Evolutionary conservation across 2,113 vertebrate species (phyloP), one percentile per base, ranked within the genome.

Genomic region (Mesocricetus auratus): DNA sequence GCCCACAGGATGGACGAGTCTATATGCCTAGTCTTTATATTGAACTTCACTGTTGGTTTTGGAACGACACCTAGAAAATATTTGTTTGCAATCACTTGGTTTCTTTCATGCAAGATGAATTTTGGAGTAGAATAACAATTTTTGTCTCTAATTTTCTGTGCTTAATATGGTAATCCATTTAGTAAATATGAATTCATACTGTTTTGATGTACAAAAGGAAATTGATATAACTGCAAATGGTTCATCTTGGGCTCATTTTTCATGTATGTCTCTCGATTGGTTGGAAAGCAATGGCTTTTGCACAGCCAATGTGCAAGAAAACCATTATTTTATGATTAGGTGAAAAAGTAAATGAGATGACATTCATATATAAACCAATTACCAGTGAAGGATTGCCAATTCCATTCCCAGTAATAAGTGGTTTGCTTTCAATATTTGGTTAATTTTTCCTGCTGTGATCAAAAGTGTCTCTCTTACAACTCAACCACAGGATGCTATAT

Each of bases 401-500:
- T 42, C 73, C 90, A 17, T 81, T 64, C 74, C 56, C 86, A 45
- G 58, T 86, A 91, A 77, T 47, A 62, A 89, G 64, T 56, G 66
- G 24, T 66, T 79, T 90, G 17, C 36, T 95, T 79, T 79, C 26
- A 68, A 68, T 42, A 33, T 79, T 81, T 73, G 60, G 10, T 74
- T 96, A 88, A 58, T 83, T 95, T 93, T 91, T 93, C 60, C 93
- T 73, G 5, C 26, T 74, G 29, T 68, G 64, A 88, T 90, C 33
- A 79, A 77, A 77, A 91, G 42, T 12, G 1, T 94, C 13, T 88
- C 29, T 29, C 47, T 73, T 24, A 53, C 66, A 53, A 45, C 39
- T 19, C 89, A 96, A 71, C 50, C 10, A 31, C 21, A 93, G 53
- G 45, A 68, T 71, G 12, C 69, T 31, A 31, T 50, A n/a, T 53